Base-by-base conservation (phyloP, 2,113 vertebrate genomes). In the Nibea coibor region DNA sequence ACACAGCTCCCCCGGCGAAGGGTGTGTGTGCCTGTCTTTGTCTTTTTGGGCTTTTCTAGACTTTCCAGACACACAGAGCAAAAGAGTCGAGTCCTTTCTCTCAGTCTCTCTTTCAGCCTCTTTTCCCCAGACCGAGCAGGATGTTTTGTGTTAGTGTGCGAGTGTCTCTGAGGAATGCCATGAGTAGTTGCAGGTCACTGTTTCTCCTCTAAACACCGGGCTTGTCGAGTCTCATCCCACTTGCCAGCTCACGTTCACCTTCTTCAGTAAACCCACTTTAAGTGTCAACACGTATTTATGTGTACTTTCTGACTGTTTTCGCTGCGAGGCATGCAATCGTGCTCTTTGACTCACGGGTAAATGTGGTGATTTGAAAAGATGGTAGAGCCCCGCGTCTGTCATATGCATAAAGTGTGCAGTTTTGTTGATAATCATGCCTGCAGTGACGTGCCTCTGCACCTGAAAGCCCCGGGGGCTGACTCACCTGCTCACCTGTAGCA, bases 151-250 rank as follows among this genome's bases (percentile, higher is more conserved):
- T 85, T 15, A 11, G 73, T 75, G 75, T 35, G 47, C 61, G 51
- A 58, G 69, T 28, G 69, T 82, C 24, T 78, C 75, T 62, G 74
- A 84, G 85, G 89, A 92, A 92, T 92, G 83, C 80, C 64, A 65
- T 35, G 81, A 85, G 88, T 58, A 61, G 80, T 92, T 65, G 64
- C 82, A 88, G 89, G 89, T 89, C 90, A 80, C 81, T 82, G 82
- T 93, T 88, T 88, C 71, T 81, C 84, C 81, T 89, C 79, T 57
- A 89, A 89, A 91, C 88, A 87, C 28, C 17, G 69, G 90, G 80
- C 92, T 72, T 89, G 92, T 91, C 87, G 53, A 4, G 68, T 91
- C 92, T 86, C 42, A 85, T 71, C 76, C 45, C 22, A 14, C 72
- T 75, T 53, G 64, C 86, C 72, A 66, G 57, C 68, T 87, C 80